These are phyloP conservation scores for Hoplodrina ambigua DNA, from an alignment of 2,888 invertebrate genomes.

Conservation along the genomic window DNA sequence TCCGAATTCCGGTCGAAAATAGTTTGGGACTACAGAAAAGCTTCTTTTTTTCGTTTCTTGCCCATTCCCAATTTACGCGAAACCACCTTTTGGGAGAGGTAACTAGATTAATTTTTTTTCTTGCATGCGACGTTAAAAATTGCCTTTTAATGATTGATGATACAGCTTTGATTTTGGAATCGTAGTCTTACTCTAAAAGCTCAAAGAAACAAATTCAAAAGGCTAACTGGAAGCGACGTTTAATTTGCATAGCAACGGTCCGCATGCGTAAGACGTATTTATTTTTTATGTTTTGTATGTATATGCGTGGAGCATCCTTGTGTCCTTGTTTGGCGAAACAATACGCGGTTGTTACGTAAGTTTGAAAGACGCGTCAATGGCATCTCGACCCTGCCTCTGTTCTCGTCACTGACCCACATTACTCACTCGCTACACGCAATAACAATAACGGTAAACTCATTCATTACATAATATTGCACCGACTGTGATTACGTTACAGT, in stretches of 20 bases:
- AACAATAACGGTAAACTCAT: conserved; percentile 84
- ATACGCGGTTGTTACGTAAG: conserved; percentile 83
- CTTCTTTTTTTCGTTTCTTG: neutral
- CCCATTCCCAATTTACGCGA: no score
- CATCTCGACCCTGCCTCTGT: conserved; percentile 88
- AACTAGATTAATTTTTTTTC: no score
- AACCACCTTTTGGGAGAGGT: no score
- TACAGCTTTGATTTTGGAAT: no score
- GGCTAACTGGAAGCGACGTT: conserved; percentile 32
- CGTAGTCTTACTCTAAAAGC: neutral
- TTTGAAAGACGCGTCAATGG: conserved; percentile 84
- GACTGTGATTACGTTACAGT: conserved; percentile 73
- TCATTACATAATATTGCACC: conserved; percentile 80
- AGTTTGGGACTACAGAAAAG: conserved; percentile 6
- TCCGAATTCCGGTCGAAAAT: conserved; percentile 22
- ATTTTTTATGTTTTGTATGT: conserved; percentile 60
- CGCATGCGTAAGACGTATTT: conserved; percentile 59
- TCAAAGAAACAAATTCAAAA: conserved; percentile 28
- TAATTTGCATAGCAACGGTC: conserved; percentile 54
- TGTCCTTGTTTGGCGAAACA: conserved; percentile 82
- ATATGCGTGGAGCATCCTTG: conserved; percentile 70
- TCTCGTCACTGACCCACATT: conserved; percentile 89
- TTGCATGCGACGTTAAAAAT: no score
- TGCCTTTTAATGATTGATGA: no score
- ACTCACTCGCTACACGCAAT: conserved; percentile 81